A percentile compares a stretch with the other conserved stretches of the same genome.
phyloP scores from a whole-genome alignment of 2,888 invertebrate genomes.

The Plagodis pulveraria region DNA sequence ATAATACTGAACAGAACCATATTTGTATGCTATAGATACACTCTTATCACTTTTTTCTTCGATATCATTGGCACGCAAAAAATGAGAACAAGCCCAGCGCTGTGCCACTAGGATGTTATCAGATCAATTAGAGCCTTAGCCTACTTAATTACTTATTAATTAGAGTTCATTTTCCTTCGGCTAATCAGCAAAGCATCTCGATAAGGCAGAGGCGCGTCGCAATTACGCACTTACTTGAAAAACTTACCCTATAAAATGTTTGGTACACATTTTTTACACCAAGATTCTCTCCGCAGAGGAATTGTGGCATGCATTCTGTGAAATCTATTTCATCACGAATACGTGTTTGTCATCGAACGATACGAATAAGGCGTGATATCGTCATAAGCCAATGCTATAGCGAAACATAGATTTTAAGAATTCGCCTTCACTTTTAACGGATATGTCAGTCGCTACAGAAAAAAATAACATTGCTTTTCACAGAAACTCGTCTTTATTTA shows the following conservation, averaged over 20 bases:
- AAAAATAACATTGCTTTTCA: conserved; percentile 18
- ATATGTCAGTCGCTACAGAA: conserved; percentile 23
- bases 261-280: conserved; percentile 59
- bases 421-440: conserved; percentile 38
- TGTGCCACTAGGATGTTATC: conserved; percentile 57
- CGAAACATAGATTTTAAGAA: conserved; percentile 35
- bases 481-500: conserved; percentile 18
- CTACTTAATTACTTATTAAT: conserved; percentile 69
- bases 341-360: conserved; percentile 52
- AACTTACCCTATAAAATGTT: conserved; percentile 63
- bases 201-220: conserved; percentile 61
- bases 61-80: conserved; percentile 48
- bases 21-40: conserved; percentile 1
- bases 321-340: conserved; percentile 65
- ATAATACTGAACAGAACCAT: conserved; percentile 34
- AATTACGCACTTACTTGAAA: conserved; percentile 54
- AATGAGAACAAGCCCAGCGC: conserved; percentile 49
- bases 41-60: conserved; percentile 41
- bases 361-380: conserved; percentile 46
- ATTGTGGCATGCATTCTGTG: conserved; percentile 55
- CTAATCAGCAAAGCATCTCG: conserved; percentile 59
- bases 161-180: conserved; percentile 64
- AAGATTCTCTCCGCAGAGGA: conserved; percentile 48
- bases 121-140: conserved; percentile 65
- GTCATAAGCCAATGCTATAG: conserved; percentile 42